Percentiles rank a stretch among this genome's conserved stretches.
Evolutionary conservation across 2,113 vertebrate genomes (phyloP).

Genomic region (Ia io): DNA sequence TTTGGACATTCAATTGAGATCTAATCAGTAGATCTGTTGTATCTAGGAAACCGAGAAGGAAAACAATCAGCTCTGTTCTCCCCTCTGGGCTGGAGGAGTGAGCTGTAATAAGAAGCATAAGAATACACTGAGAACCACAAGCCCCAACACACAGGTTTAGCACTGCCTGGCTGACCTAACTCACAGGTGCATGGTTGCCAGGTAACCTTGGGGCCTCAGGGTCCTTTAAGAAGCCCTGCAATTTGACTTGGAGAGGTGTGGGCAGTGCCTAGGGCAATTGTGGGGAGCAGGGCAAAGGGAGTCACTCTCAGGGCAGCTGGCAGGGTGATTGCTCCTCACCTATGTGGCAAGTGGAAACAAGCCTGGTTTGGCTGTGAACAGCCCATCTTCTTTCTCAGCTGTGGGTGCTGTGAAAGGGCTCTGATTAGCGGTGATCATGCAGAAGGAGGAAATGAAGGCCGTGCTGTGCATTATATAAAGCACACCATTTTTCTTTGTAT

Average conservation of each 20-base stretch:
- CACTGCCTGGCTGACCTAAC: slow-evolving; percentile 52
- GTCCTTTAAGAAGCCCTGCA: slow-evolving; percentile 25
- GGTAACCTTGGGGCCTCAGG: slow-evolving; percentile 47
- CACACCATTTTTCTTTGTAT: not conserved
- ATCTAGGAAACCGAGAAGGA: slow-evolving; percentile 56
- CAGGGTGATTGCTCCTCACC: not conserved
- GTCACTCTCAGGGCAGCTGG: slow-evolving; percentile 60
- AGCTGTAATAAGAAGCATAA: not conserved
- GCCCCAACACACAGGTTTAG: slow-evolving; percentile 42
- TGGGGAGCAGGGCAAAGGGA: not conserved
- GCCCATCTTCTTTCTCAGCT: not conserved
- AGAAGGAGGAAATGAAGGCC: not conserved
- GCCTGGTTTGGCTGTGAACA: not conserved
- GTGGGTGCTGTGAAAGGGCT: not conserved
- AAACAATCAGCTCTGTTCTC: slow-evolving; percentile 62
- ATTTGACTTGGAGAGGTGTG: slow-evolving; percentile 32
- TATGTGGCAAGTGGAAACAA: slow-evolving; percentile 38
- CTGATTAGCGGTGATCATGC: not conserved
- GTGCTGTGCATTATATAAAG: not conserved
- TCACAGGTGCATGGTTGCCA: slow-evolving; percentile 61
- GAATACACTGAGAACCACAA: not conserved
- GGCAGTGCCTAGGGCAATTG: not conserved
- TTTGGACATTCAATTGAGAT: not conserved
- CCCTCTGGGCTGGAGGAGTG: not conserved
- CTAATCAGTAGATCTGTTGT: slow-evolving; percentile 64